phyloP scores from a whole-genome alignment of 2,888 invertebrate species.

The Chamaedrilus cognettii region DNA sequence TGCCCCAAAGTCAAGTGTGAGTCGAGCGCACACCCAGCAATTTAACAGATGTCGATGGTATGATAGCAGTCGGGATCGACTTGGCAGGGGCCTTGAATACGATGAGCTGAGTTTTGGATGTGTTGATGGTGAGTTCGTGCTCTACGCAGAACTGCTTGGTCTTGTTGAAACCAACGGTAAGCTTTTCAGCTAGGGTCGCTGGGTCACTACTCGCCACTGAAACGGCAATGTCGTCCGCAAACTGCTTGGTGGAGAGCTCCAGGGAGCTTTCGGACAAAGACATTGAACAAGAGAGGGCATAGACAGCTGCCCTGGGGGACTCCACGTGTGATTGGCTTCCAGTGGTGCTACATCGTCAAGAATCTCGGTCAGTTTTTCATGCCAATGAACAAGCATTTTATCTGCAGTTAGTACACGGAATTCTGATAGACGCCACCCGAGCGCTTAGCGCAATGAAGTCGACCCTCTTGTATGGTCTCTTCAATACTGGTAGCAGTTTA shows the following conservation, averaged over 20 bases:
- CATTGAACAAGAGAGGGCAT: too few species aligned
- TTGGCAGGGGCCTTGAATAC: not conserved
- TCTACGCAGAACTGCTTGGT: not conserved
- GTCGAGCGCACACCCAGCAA: not conserved
- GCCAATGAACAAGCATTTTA: not conserved
- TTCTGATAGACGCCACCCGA: not conserved
- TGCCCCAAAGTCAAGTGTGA: too few species aligned
- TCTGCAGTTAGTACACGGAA: not conserved
- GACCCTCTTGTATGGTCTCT: not conserved
- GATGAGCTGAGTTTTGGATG: not conserved
- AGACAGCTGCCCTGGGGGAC: too few species aligned
- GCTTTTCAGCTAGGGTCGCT: not conserved
- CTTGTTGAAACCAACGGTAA: not conserved
- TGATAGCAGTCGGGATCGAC: not conserved
- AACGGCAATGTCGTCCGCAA: not conserved
- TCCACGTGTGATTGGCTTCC: too few species aligned
- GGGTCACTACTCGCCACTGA: not conserved
- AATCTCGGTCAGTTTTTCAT: not conserved
- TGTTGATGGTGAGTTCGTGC: not conserved
- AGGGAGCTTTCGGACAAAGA: too few species aligned
- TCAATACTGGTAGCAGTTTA: not conserved
- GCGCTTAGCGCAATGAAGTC: not conserved
- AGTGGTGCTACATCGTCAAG: not conserved
- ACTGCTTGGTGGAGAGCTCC: too few species aligned
- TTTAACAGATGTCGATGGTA: not conserved